Percentiles rank a stretch among this genome's conserved stretches.
phyloP scores from a whole-genome alignment of 2,113 vertebrate genomes.

The Sylvilagus bachmani region DNA sequence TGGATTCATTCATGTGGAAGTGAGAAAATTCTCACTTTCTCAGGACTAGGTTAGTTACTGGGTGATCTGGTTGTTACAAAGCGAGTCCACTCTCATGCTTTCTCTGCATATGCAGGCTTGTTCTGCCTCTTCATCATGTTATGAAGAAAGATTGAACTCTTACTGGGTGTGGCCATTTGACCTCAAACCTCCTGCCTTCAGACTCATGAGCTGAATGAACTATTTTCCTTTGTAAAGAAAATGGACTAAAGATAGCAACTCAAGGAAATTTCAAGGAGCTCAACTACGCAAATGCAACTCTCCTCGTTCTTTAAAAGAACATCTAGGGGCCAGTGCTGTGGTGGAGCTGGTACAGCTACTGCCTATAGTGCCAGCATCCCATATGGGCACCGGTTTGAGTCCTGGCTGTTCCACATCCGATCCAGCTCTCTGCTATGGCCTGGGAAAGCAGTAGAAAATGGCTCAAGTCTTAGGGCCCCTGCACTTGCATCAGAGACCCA shows the following conservation, averaged over 20 bases:
- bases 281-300: neutral
- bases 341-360: too few species aligned
- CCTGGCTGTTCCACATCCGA: too few species aligned
- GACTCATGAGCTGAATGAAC: neutral
- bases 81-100: neutral
- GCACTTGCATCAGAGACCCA: too few species aligned
- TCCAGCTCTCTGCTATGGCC: too few species aligned
- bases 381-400: too few species aligned
- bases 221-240: neutral
- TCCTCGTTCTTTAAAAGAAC: conserved; percentile 21
- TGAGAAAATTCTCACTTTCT: neutral
- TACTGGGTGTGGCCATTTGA: neutral
- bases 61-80: neutral
- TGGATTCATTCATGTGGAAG: neutral
- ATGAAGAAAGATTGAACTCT: too few species aligned
- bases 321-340: too few species aligned
- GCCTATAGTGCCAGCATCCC: too few species aligned
- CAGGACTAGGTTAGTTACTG: neutral
- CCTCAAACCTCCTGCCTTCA: neutral
- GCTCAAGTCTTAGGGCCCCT: too few species aligned
- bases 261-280: neutral
- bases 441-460: too few species aligned
- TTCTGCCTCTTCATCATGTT: neutral
- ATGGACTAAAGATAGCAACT: neutral
- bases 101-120: neutral